phyloP scores from a whole-genome alignment of 2,797 vertebrate genomes.

The Anguilla obscura region DNA sequence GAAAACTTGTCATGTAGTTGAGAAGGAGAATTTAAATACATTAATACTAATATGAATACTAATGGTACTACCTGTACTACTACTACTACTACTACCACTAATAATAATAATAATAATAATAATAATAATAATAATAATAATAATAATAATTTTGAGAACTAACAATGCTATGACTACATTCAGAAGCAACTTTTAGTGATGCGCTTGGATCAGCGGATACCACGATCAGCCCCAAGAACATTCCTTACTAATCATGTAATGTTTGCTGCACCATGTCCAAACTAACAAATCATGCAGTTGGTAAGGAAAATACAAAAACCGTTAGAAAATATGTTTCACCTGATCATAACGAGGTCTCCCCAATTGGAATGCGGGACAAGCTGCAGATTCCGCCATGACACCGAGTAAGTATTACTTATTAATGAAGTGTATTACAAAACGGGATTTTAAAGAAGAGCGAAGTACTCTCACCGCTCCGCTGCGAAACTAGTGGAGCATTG shows the following conservation, averaged over 20 bases:
- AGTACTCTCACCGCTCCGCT: conserved; percentile 25
- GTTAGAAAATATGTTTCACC: conserved; percentile 65
- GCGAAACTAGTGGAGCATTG: conserved; percentile 26
- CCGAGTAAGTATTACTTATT: conserved; percentile 52
- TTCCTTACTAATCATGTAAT: not conserved
- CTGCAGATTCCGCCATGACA: conserved; percentile 69
- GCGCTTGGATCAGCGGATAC: not conserved
- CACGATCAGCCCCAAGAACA: not conserved
- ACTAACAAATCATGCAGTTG: not conserved
- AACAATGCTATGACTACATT: not conserved
- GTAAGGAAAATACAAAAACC: not conserved
- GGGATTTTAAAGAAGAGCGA: conserved; percentile 37
- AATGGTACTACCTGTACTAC: not conserved
- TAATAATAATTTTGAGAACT: not conserved
- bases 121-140: not conserved
- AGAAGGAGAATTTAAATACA: not conserved
- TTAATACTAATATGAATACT: not conserved
- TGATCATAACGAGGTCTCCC: conserved; percentile 83
- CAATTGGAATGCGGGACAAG: conserved; percentile 74
- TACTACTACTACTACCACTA: not conserved
- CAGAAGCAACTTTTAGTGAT: conserved; percentile 3
- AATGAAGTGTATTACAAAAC: conserved; percentile 62
- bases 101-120: not conserved
- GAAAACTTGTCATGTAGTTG: not conserved
- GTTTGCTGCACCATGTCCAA: not conserved